A percentile compares a stretch with the other conserved stretches of the same genome.
phyloP scores from a whole-genome alignment of 2,888 invertebrate species.

The Chydorus sphaericus region DNA sequence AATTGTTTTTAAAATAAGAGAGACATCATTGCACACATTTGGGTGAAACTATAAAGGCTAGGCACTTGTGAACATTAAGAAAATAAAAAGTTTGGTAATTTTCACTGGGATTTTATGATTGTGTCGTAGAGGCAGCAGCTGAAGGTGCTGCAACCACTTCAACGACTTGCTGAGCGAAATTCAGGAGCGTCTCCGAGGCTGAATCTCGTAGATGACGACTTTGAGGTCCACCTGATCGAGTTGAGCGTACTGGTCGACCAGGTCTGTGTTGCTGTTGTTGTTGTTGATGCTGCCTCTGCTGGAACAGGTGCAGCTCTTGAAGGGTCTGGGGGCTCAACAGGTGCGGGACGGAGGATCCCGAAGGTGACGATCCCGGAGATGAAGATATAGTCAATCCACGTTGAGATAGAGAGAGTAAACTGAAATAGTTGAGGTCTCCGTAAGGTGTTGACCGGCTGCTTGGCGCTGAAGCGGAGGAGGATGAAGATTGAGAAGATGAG shows the following conservation, averaged over 20 bases:
- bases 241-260: neutral
- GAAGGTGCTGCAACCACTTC: slow-evolving; percentile 5
- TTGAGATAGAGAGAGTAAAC: slow-evolving; percentile 13
- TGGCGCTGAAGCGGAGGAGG: too few relatives aligned
- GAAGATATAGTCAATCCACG: slow-evolving; percentile 6
- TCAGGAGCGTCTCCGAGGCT: slow-evolving; percentile 11
- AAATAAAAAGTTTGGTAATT: neutral
- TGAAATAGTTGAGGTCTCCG: slow-evolving; percentile 13
- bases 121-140: neutral
- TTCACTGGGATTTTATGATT: neutral
- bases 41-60: neutral
- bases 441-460: slow-evolving; percentile 10
- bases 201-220: slow-evolving; percentile 8
- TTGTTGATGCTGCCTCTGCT: neutral
- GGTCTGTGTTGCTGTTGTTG: neutral
- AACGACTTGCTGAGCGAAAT: slow-evolving; percentile 14
- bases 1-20: too few relatives aligned
- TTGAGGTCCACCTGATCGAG: neutral
- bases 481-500: slow-evolving; percentile 5
- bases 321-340: slow-evolving; percentile 2
- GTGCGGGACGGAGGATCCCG: neutral
- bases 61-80: neutral
- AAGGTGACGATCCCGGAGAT: neutral
- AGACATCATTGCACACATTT: too few relatives aligned
- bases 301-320: neutral